These are phyloP conservation scores for Julus scanicus DNA, from an alignment of 2,888 invertebrate species.

Conservation along the genomic window DNA sequence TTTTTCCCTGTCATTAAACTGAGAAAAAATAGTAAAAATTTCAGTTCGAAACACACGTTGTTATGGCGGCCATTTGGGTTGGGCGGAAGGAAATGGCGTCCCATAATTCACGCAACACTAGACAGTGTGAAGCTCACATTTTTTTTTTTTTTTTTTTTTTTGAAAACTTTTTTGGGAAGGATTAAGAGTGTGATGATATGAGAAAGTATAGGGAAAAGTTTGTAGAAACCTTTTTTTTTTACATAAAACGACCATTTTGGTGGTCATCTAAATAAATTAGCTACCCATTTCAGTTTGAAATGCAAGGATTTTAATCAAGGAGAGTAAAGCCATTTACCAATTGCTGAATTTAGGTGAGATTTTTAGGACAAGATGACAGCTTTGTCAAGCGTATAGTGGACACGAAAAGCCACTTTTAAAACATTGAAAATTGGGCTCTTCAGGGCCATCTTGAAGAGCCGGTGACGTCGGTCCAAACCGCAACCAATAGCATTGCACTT, in stretches of 20 bases:
- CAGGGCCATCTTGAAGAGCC: not conserved
- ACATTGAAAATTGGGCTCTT: constrained; percentile 15
- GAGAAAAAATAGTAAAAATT: constrained; percentile 5
- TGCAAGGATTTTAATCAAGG: constrained; percentile 29
- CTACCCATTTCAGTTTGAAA: not conserved
- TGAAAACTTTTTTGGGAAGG: not conserved
- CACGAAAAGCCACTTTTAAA: constrained; percentile 26
- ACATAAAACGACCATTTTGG: not conserved
- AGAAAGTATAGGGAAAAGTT: not conserved
- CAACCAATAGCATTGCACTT: not conserved
- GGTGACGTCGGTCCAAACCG: not conserved
- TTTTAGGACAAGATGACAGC: constrained; percentile 12
- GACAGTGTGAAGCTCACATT: not conserved
- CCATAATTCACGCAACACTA: constrained; percentile 35
- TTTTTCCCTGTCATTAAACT: constrained; percentile 41
- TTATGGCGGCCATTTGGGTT: not conserved
- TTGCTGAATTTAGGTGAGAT: not conserved
- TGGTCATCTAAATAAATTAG: not conserved
- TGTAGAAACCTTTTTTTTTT: not conserved
- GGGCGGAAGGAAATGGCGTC: not conserved
- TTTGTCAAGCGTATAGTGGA: not conserved
- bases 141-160: no score
- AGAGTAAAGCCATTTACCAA: constrained; percentile 23
- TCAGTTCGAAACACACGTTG: not conserved
- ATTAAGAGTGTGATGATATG: not conserved